A percentile compares a stretch with the other conserved stretches of the same genome.
These are phyloP conservation scores for Ephestia elutella DNA, from an alignment of 1,140 invertebrate genomes.

Conservation along the genomic window DNA sequence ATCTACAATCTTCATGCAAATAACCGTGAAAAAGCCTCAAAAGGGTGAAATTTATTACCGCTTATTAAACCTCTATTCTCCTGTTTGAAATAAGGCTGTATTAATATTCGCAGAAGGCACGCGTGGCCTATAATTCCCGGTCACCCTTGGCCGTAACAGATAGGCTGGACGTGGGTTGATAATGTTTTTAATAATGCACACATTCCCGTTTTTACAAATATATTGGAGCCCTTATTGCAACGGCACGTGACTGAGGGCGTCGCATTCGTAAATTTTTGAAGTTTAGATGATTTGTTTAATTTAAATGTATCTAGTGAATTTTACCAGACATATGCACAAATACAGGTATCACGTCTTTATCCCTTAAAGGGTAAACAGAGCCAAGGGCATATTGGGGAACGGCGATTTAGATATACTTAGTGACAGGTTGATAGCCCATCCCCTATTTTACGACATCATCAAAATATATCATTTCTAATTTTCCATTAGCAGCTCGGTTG, in stretches of 20 bases:
- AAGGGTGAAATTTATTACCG: not conserved
- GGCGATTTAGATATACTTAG: no score
- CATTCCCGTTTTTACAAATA: not conserved
- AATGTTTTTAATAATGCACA: constrained; percentile 3
- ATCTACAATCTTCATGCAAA: not conserved
- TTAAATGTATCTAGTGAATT: no score
- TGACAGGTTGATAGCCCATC: no score
- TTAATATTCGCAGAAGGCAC: not conserved
- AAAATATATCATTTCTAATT: no score
- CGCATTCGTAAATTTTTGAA: not conserved
- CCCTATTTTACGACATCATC: no score
- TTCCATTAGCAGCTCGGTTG: no score
- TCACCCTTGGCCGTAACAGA: not conserved
- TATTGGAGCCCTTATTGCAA: not conserved
- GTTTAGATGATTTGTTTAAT: no score
- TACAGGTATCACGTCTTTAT: no score
- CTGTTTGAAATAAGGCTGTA: not conserved
- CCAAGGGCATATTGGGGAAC: no score
- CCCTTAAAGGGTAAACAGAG: no score
- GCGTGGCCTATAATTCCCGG: not conserved
- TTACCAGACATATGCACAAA: no score
- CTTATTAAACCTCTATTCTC: not conserved
- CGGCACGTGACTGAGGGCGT: not conserved
- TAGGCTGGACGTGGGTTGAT: not conserved
- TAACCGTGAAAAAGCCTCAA: not conserved